Evolutionary conservation across 2,113 vertebrate genomes (phyloP).

Genomic region (Charina bottae): DNA sequence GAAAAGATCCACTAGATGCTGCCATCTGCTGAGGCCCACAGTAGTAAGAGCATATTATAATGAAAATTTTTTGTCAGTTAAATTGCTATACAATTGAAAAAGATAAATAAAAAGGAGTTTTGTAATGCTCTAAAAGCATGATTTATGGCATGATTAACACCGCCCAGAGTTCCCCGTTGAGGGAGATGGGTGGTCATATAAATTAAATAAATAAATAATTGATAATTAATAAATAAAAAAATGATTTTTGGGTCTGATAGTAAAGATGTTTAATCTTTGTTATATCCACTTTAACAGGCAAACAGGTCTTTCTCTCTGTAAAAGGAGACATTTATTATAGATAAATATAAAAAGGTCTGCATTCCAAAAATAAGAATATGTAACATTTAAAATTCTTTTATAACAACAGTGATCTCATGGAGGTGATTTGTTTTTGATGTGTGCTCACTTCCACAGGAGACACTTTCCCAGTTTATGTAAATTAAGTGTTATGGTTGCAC

Average conservation of each 20-base stretch:
- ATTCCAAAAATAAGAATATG: background rate
- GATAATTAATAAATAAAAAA: too few species aligned
- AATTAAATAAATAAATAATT: too few species aligned
- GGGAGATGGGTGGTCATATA: too few species aligned
- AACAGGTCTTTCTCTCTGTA: background rate
- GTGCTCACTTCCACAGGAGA: background rate
- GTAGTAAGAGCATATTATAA: background rate
- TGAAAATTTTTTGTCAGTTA: background rate
- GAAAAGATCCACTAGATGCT: background rate
- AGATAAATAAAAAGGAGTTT: background rate
- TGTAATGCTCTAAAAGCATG: background rate
- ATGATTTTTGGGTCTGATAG: background rate
- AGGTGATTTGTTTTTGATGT: background rate
- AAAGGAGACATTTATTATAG: background rate
- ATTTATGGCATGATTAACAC: too few species aligned
- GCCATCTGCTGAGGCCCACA: background rate
- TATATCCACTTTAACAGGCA: background rate
- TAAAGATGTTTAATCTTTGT: background rate
- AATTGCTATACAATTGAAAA: background rate
- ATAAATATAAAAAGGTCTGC: background rate
- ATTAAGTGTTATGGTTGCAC: background rate
- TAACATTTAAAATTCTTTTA: background rate
- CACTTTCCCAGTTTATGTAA: background rate
- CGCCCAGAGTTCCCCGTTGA: too few species aligned
- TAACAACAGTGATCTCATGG: background rate